Conservation (phyloP, 2,113 vertebrate genomes). For the Neogale vison region DNA sequence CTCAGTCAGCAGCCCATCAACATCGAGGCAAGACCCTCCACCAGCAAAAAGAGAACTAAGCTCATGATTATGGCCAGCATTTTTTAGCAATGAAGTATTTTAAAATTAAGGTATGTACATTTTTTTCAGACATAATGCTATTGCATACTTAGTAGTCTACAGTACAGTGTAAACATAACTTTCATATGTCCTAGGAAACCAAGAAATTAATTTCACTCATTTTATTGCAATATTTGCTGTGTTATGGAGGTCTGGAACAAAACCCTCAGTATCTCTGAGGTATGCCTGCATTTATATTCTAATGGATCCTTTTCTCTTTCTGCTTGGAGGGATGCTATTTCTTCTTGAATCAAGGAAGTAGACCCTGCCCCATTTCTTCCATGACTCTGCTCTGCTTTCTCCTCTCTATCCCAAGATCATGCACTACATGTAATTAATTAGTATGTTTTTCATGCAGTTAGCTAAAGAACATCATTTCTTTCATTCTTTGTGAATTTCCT, state of each 20-base stretch:
- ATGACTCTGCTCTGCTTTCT: background rate
- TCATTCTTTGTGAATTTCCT: background rate
- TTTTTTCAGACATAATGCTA: background rate
- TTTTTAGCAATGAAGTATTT: background rate
- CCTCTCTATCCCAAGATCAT: background rate
- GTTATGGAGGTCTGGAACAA: background rate
- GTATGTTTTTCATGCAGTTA: background rate
- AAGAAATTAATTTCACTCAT: background rate
- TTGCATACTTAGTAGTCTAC: background rate
- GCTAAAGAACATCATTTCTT: conserved; percentile 1
- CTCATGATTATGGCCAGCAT: background rate
- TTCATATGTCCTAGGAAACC: background rate
- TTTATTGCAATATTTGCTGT: background rate
- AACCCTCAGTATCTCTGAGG: background rate
- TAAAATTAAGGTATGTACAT: background rate
- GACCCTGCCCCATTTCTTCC: background rate
- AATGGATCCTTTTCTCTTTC: background rate
- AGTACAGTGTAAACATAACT: background rate
- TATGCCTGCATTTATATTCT: background rate
- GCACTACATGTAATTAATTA: background rate
- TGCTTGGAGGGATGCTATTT: background rate
- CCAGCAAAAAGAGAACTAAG: background rate
- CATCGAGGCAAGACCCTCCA: background rate
- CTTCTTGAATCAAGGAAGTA: background rate
- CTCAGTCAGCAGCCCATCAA: background rate